Base-by-base conservation (phyloP, 2,888 invertebrate genomes). In the Nomada fabriciana region DNA sequence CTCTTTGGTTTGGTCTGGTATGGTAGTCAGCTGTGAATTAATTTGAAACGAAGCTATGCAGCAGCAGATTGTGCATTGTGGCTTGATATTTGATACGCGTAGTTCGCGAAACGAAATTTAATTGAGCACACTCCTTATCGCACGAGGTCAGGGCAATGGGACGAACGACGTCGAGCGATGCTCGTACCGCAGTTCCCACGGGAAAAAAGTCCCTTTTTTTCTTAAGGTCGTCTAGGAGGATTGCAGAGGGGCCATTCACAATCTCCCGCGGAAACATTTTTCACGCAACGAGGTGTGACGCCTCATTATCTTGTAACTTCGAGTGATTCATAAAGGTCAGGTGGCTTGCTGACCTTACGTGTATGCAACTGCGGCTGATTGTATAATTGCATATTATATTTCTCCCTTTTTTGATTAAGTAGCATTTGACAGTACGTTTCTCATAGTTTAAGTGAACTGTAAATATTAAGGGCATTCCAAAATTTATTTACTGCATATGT, bases 221-320 rank as follows among this genome's bases (percentile, higher is more conserved):
- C 43, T 73, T 61, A 75, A 69, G n/a, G 36, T 18, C 29, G 9
- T n/a, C 13, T 47, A 11, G 11, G 53, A 43, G 23, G 68, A 20
- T 55, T 36, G 13, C 23, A n/a, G 42, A 36, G 63, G 47, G 69
- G 25, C 18, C 4, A 13, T 15, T 47, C n/a, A 3, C 1, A 29
- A 50, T 50, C 64, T 65, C 43, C 42, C 18, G 36, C 57, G 64
- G 20, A 60, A 77, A 60, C 43, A 53, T 77, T 73, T 53, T 43
- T 13, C 13, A 53, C 9, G 65, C 74, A 77, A 60, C 65, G 74
- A 77, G 29, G 60, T 67, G 65, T 73, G 53, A 74, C 65, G 65
- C 13, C 29, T 61, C 67, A 23, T 68, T 43, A 42, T 23, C 18
- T 68, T 68, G 75, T 68, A 78, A 74, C 68, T 78, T 43, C 43